These are phyloP conservation scores for Charaxes varanes DNA, from an alignment of 1,140 invertebrate species.

Conservation along the genomic window DNA sequence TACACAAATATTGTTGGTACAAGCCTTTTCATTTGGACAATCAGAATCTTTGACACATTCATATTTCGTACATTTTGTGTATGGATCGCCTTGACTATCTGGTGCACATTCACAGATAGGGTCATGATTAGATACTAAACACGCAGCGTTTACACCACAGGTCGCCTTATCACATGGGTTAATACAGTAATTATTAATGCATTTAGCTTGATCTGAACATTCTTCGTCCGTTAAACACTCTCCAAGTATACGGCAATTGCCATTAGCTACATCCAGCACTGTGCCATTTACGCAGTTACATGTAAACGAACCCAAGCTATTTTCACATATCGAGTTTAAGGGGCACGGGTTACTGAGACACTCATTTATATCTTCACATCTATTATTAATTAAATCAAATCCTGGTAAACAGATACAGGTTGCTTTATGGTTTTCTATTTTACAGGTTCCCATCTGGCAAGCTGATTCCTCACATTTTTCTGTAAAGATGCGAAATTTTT, in stretches of 20 bases:
- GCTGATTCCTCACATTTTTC: constrained; percentile 84
- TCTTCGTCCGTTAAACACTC: constrained; percentile 87
- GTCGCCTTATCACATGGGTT: constrained; percentile 84
- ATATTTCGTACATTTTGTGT: constrained; percentile 79
- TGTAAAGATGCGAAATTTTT: constrained; percentile 47
- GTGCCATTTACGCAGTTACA: constrained; percentile 86
- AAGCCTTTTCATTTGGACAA: constrained; percentile 81
- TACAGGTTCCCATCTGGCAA: constrained; percentile 84
- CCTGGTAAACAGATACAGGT: constrained; percentile 85
- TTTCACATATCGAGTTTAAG: constrained; percentile 83
- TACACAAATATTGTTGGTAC: constrained; percentile 85
- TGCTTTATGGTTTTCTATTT: constrained; percentile 80
- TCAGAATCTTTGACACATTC: constrained; percentile 89
- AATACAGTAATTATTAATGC: constrained; percentile 84
- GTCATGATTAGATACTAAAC: constrained; percentile 79
- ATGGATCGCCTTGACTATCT: constrained; percentile 85
- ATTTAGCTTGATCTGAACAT: constrained; percentile 85
- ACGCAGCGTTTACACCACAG: constrained; percentile 86
- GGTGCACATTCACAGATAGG: constrained; percentile 84
- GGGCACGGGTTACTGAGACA: constrained; percentile 86
- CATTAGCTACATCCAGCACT: constrained; percentile 81
- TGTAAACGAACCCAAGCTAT: constrained; percentile 83
- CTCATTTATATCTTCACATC: constrained; percentile 89
- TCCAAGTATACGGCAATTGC: constrained; percentile 83
- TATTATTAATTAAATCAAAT: constrained; percentile 79